Evolutionary conservation across 2,888 invertebrate genomes (phyloP).

Genomic region (Chymomyza caudatula): DNA sequence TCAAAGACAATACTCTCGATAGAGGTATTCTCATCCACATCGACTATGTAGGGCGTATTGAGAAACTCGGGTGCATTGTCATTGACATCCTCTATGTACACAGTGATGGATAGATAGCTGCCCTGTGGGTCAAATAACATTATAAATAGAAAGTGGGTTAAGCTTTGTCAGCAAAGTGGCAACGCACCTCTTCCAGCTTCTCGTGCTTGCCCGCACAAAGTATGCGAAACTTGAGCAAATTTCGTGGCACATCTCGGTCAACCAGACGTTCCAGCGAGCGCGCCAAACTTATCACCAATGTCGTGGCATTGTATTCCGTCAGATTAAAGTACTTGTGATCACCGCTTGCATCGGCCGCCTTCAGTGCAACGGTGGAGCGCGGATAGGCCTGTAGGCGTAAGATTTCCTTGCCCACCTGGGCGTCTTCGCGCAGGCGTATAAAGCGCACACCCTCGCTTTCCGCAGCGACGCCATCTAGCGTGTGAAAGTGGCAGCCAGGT

Average conservation of each 20-base stretch:
- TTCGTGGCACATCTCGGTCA: conserved; percentile 88
- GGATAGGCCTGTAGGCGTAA: conserved; percentile 90
- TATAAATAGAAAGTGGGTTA: background rate
- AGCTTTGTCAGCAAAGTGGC: background rate
- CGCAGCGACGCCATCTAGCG: conserved; percentile 77
- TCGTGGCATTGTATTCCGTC: conserved; percentile 86
- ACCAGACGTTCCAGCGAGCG: conserved; percentile 89
- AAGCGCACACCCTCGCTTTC: conserved; percentile 87
- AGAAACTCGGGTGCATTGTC: conserved; percentile 89
- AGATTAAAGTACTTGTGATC: conserved; percentile 77
- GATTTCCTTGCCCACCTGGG: conserved; percentile 87
- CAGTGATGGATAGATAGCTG: conserved; percentile 89
- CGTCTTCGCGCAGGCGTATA: conserved; percentile 90
- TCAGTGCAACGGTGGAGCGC: conserved; percentile 79
- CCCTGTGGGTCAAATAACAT: conserved; percentile 81
- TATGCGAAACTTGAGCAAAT: conserved; percentile 89
- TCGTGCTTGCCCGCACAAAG: conserved; percentile 80
- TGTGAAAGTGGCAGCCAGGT: conserved; percentile 93
- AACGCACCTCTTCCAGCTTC: conserved; percentile 74
- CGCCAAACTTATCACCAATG: conserved; percentile 86
- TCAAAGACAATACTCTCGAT: conserved; percentile 88
- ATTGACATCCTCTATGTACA: conserved; percentile 92
- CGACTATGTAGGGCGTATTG: conserved; percentile 87
- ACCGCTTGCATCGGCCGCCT: conserved; percentile 71
- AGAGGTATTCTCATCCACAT: conserved; percentile 89